phyloP scores from a whole-genome alignment of 1,140 invertebrate species.

The Diachasma alloeum region DNA sequence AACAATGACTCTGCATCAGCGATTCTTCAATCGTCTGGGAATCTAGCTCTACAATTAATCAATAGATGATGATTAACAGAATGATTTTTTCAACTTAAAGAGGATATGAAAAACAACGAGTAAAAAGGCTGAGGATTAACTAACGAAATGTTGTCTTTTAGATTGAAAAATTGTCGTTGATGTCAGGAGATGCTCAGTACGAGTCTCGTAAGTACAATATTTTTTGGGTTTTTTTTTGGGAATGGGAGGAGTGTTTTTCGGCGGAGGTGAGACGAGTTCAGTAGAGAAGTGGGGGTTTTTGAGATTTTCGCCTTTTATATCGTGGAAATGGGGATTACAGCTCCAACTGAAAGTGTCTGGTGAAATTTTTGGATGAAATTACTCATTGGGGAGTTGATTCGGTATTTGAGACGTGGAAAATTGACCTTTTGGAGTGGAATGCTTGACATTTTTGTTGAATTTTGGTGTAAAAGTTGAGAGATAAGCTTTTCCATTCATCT shows the following conservation, averaged over 20 bases:
- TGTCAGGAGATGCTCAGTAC: background rate
- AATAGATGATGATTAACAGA: background rate
- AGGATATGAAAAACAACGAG: background rate
- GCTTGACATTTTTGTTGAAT: too few species aligned
- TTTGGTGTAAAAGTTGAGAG: too few species aligned
- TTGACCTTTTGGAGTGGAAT: too few species aligned
- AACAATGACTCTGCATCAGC: background rate
- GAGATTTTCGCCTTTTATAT: too few species aligned
- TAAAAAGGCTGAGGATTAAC: background rate
- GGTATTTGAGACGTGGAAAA: too few species aligned
- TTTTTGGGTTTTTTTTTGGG: too few species aligned
- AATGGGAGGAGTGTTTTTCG: background rate
- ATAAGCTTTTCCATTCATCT: too few species aligned
- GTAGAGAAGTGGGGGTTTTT: too few species aligned
- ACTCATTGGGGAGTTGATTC: too few species aligned
- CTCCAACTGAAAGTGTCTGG: too few species aligned
- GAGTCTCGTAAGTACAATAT: background rate
- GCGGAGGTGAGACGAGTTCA: background rate
- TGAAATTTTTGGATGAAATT: too few species aligned
- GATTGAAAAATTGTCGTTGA: background rate
- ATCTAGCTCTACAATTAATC: background rate
- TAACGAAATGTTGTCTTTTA: background rate
- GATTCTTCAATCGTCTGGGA: background rate
- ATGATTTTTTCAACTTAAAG: background rate
- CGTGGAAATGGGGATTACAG: too few species aligned